Base-by-base conservation (phyloP, 2,113 vertebrate species). In the Myiozetetes cayanensis region DNA sequence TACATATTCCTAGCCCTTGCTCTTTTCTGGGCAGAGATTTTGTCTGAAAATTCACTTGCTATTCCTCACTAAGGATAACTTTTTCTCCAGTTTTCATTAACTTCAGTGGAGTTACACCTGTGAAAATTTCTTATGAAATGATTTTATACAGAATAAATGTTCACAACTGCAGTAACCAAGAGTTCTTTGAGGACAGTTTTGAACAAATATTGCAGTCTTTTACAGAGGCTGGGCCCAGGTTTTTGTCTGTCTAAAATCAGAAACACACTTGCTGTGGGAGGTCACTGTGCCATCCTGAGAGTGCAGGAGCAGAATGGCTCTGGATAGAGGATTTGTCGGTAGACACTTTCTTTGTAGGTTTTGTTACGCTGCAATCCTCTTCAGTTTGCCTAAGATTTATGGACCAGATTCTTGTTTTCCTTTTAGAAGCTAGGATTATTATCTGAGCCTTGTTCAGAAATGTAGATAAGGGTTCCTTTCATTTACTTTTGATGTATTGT, bases 401-500 rank as follows among this genome's bases (percentile, higher is more conserved):
- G 31, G 49, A 43, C 6, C 22, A 55, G 27, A 73, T 94, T 41
- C 43, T 67, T 43, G 28, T 55, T 91, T 94, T 61, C 39, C 41
- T 74, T 86, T 95, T 95, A 81, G 77, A 92, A 91, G 41, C 12
- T 46, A 85, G 76, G 84, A 80, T 90, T 87, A 86, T 86, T 92
- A 56, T 71, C 62, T 70, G 81, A 72, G 53, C 52, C 66, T 85
- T 90, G 22, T 37, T 94, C 79, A 95, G 84, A 87, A 95, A 82
- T 85, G 47, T 71, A 91, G 88, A 76, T 85, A 95, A 93, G 55
- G 12, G 20, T 67, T 84, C 2, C 7, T 86, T 91, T 89, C 4
- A 20, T 77, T 71, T 55, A 65, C 39, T 95, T 97, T 74, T 78
- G 85, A 86, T 81, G 35, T 56, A 67, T 63, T 93, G 39, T 79